Evolutionary conservation across 2,797 vertebrate species (phyloP).

Genomic region (Pampus argenteus): DNA sequence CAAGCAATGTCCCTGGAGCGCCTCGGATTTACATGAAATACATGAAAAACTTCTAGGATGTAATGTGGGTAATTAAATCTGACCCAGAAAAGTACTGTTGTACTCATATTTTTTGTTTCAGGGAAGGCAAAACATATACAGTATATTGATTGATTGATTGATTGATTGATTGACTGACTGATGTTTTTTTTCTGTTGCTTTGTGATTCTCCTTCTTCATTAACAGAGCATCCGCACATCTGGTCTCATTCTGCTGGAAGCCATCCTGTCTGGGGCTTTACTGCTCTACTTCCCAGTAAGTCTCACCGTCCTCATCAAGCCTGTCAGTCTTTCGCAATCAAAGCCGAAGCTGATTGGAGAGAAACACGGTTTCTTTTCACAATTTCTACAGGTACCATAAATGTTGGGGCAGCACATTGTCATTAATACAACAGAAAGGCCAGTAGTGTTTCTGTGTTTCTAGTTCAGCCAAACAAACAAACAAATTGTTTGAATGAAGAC

Average conservation of each 20-base stretch:
- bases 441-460: too few relatives aligned
- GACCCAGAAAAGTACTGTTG: slow-evolving; percentile 37
- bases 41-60: slow-evolving; percentile 23
- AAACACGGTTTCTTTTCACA: too few relatives aligned
- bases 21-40: slow-evolving; percentile 60
- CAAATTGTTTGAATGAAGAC: too few relatives aligned
- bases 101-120: slow-evolving; percentile 22
- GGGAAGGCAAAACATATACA: slow-evolving; percentile 1
- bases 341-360: background rate
- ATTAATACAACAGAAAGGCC: background rate
- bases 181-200: slow-evolving; percentile 27
- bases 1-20: slow-evolving; percentile 63
- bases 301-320: background rate
- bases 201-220: slow-evolving; percentile 22
- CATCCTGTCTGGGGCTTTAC: slow-evolving; percentile 92
- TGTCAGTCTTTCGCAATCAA: background rate
- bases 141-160: background rate
- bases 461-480: too few relatives aligned
- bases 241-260: slow-evolving; percentile 94
- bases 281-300: slow-evolving; percentile 98
- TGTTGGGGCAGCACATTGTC: background rate
- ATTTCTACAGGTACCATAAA: too few relatives aligned
- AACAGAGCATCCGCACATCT: slow-evolving; percentile 94
- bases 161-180: slow-evolving; percentile 19
- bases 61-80: slow-evolving; percentile 59